Conservation (phyloP, 2,888 invertebrate species). For the Aphidius colemani region DNA sequence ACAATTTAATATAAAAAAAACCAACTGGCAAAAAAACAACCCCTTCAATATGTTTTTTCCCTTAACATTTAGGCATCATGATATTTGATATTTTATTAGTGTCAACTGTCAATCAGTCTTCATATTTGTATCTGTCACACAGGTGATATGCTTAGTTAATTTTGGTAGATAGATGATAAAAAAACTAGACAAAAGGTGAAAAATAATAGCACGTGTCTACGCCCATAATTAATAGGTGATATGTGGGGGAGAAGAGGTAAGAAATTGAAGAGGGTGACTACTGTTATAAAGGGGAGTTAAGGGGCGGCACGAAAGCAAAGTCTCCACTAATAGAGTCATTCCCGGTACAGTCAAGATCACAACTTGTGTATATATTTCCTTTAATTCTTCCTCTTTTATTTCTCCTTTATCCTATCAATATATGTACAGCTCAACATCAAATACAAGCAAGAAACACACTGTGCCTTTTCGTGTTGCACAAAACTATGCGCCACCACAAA, state of each 20-base stretch:
- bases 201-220: slow-evolving; percentile 6
- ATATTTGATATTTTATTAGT: slow-evolving; percentile 1
- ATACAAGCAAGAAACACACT: slow-evolving; percentile 20
- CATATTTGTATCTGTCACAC: slow-evolving; percentile 2
- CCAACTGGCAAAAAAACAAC: slow-evolving; percentile 15
- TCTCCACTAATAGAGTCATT: slow-evolving; percentile 58
- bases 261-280: slow-evolving; percentile 2
- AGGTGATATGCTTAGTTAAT: background rate
- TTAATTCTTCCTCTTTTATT: background rate
- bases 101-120: slow-evolving; percentile 15
- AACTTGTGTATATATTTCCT: slow-evolving; percentile 43
- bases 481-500: slow-evolving; percentile 48
- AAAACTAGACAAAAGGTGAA: slow-evolving; percentile 4
- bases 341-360: slow-evolving; percentile 48
- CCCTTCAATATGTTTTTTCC: slow-evolving; percentile 4
- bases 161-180: background rate
- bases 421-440: slow-evolving; percentile 11
- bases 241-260: slow-evolving; percentile 9
- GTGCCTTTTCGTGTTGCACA: slow-evolving; percentile 15
- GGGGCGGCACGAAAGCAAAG: slow-evolving; percentile 47
- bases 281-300: slow-evolving; percentile 29
- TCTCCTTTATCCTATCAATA: slow-evolving; percentile 6
- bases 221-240: slow-evolving; percentile 19
- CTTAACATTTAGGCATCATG: background rate
- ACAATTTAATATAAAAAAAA: background rate